Conservation (phyloP, 2,113 vertebrate genomes). For the Paralichthys olivaceus region DNA sequence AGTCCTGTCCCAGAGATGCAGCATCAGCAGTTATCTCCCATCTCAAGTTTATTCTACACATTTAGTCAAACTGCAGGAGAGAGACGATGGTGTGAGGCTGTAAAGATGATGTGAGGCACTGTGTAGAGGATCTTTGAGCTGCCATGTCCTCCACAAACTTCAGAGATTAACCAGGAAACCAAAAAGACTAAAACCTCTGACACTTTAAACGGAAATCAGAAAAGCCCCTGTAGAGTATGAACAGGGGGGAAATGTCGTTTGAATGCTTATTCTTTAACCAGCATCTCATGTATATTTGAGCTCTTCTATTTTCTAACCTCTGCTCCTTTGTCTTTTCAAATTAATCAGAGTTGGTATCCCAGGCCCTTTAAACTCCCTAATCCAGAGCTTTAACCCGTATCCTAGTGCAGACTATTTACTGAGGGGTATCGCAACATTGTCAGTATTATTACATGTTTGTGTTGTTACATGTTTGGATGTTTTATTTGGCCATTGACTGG, state of each 20-base stretch:
- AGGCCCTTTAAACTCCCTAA: conserved; percentile 45
- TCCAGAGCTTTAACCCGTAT: conserved; percentile 62
- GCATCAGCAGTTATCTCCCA: not conserved
- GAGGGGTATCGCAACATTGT: conserved; percentile 64
- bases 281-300: conserved; percentile 55
- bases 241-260: conserved; percentile 7
- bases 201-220: conserved; percentile 23
- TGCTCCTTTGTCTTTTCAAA: conserved; percentile 43
- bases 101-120: not conserved
- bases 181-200: conserved; percentile 42
- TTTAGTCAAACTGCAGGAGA: conserved; percentile 9
- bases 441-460: conserved; percentile 78
- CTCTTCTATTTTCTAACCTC: conserved; percentile 43
- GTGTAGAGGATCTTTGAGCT: conserved; percentile 11
- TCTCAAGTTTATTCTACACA: not conserved
- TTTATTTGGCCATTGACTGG: conserved; percentile 79
- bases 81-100: not conserved
- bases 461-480: conserved; percentile 66
- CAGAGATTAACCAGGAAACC: conserved; percentile 38
- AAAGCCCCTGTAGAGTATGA: not conserved
- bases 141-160: not conserved
- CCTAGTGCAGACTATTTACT: conserved; percentile 62
- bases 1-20: conserved; percentile 8
- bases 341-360: not conserved
- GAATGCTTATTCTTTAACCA: conserved; percentile 44